Evolutionary conservation across 2,113 vertebrate genomes (phyloP), one percentile per base, ranked within the genome.

Genomic region (Chamaetylas fuelleborni): DNA sequence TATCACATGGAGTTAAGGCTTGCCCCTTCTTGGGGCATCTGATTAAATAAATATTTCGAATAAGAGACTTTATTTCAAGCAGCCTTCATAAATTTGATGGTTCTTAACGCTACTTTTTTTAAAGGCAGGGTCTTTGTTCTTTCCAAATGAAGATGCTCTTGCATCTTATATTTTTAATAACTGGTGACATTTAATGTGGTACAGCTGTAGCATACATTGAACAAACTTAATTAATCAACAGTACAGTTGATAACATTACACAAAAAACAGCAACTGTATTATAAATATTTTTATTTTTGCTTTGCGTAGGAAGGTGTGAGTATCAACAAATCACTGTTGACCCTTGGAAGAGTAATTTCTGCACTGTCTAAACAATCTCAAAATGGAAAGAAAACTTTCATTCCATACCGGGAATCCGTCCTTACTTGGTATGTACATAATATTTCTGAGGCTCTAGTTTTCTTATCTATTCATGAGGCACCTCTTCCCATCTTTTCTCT

Each of bases 261-360:
- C n/a, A 90, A 72, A 60, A 76, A 76, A 67, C 50, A 51, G 33
- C 9, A 73, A 38, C 13, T 42, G 12, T 23, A 29, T 47, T 56
- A 53, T 31, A 91, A 62, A 65, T 73, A 40, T 47, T 66, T 85
- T 48, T 62, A 64, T 92, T 60, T 92, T 70, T 86, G 95, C 53
- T 87, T 86, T 80, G 6, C 81, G 36, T 67, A 99, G 99, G 99
- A 99, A 93, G 99, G 99, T 23, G 98, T 97, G 28, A 99, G 99
- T 96, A 99, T 99, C 95, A 99, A 99, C 96, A 99, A 99, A 95
- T 99, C 99, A 36, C 96, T 99, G 93, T 96, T 99, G 24, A 99
- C 99, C 7, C 97, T 99, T 81, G 99, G 99, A 82, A 99, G 99
- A 81, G 99, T 99, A 92, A 99, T 99, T 96, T 99, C 98, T 79